Evolutionary conservation across 2,113 vertebrate genomes (phyloP), one percentile per base, ranked within the genome.

Genomic region (sheep (Ovis aries)): DNA sequence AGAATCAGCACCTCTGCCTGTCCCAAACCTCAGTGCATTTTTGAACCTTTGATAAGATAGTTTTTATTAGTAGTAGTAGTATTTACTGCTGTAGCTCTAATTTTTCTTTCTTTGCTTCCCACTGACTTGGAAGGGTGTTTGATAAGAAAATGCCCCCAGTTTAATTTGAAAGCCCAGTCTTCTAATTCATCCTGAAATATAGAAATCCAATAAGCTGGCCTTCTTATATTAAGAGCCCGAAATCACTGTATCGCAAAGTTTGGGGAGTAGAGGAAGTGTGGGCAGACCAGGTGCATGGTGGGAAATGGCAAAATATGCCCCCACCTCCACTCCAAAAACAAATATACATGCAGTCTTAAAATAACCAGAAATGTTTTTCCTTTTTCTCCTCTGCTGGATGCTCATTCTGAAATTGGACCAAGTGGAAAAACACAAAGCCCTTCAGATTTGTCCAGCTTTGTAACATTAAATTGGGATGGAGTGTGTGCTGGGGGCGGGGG

Each of bases 351-450:
- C 45, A 43, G 53, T 64, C 81, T 85, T 95, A 95, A 95, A 94
- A 88, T 53, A 91, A 62, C 55, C 36, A 48, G 71, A 3, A n/a
- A 64, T 64, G 40, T 50, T 50, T 95, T 80, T 59, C 31, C 45
- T 94, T 67, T 74, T 91, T 83, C 27, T 89, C 52, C 23, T 93
- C 81, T 67, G n/a, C 40, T 71, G 83, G 94, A 87, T 83, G 88
- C 60, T 87, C 53, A 45, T 91, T 95, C 86, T 91, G 95, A 97
- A 97, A 96, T 33, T 62, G 91, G 81, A 95, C n/a, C 80, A 43
- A 97, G 88, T 95, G 96, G 94, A 96, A 95, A 97, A 98, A 87
- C 96, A 94, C 67, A 93, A 96, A 97, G 91, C 92, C 92, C 67
- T 98, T 95, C 92, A 57, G 67, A 80, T 97, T 89, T 93, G 85